Evolutionary conservation across 2,888 invertebrate genomes (phyloP), one percentile per base, ranked within the genome.

Genomic region (Ochropleura leucogaster): DNA sequence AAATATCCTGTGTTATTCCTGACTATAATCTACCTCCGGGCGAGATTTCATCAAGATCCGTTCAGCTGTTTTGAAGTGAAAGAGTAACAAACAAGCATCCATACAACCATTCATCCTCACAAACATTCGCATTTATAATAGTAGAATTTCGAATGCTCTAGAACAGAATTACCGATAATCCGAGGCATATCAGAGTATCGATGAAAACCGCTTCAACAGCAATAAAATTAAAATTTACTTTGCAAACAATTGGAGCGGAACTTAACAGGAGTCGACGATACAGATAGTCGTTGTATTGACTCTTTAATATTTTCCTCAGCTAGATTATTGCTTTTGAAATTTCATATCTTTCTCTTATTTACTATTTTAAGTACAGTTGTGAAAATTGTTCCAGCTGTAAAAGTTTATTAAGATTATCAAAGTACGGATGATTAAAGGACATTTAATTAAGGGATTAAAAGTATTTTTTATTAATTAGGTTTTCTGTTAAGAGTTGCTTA

Each of bases 221-320:
- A 82, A 82, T 79, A 18, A 82, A 68, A 79, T 79, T 81, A 81
- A 81, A 81, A 81, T 79, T 68, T 76, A 82, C 63, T 68, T 64
- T 59, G 12, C 57, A 20, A 76, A 68, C 76, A 81, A 81, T 62
- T 76, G 60, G 75, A 78, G 62, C 67, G 60, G 66, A 78, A 81
- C 55, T 44, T 44, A 75, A 66, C 62, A 46, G 55, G 40, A 10
- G 5, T 46, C 16, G 1, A 7, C 60, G 57, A 46, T 74, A 74
- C 44, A 20, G 65, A 80, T 66, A 75, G n/a, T n/a, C 18, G 40
- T 74, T 74, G 8, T 62, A 80, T 80, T 74, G 44, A 81, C 76
- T 75, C 46, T 80, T 62, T 44, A 74, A 66, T 66, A 75, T 78
- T 80, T 75, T 46, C 10, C 53, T 46, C 60, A 2, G 20, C 44